These are phyloP conservation scores for Temnothorax longispinosus DNA, from an alignment of 1,140 invertebrate genomes.

Conservation along the genomic window DNA sequence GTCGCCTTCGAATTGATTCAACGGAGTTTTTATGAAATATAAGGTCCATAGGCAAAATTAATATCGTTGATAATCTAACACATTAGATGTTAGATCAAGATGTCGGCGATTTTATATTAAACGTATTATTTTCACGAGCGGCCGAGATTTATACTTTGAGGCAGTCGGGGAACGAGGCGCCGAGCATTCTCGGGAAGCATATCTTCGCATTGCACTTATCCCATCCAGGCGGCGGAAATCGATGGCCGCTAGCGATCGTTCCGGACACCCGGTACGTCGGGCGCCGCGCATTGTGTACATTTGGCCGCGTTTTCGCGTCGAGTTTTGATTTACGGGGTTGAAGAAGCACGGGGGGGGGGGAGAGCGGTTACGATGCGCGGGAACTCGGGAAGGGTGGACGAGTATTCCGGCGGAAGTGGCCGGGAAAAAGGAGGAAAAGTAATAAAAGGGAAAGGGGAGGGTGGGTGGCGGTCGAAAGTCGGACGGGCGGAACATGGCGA, in stretches of 20 bases:
- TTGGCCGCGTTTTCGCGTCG: slow-evolving; percentile 78
- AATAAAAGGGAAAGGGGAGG: slow-evolving; percentile 41
- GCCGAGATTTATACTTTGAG: slow-evolving; percentile 7
- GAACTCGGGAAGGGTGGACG: slow-evolving; percentile 5
- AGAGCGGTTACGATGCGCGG: slow-evolving; percentile 39
- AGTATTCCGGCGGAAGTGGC: slow-evolving; percentile 62
- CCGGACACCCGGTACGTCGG: slow-evolving; percentile 77
- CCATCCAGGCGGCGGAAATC: slow-evolving; percentile 40
- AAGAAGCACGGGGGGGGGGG: slow-evolving; percentile 25
- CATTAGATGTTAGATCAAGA: not conserved
- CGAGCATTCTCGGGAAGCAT: slow-evolving; percentile 45
- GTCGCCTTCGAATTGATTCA: not conserved
- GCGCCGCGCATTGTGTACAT: slow-evolving; percentile 70
- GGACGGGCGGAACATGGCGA: slow-evolving; percentile 61
- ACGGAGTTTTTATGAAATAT: not conserved
- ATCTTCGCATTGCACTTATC: slow-evolving; percentile 50
- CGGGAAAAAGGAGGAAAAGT: slow-evolving; percentile 68
- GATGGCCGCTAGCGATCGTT: slow-evolving; percentile 75
- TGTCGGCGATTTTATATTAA: not conserved
- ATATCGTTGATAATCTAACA: not conserved
- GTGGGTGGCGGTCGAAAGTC: slow-evolving; percentile 32
- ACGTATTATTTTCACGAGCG: slow-evolving; percentile 4
- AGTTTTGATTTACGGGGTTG: slow-evolving; percentile 76
- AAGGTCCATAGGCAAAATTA: not conserved
- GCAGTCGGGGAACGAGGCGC: slow-evolving; percentile 24